Evolutionary conservation across 2,797 vertebrate genomes (phyloP).

Genomic region (Carduelis carduelis): DNA sequence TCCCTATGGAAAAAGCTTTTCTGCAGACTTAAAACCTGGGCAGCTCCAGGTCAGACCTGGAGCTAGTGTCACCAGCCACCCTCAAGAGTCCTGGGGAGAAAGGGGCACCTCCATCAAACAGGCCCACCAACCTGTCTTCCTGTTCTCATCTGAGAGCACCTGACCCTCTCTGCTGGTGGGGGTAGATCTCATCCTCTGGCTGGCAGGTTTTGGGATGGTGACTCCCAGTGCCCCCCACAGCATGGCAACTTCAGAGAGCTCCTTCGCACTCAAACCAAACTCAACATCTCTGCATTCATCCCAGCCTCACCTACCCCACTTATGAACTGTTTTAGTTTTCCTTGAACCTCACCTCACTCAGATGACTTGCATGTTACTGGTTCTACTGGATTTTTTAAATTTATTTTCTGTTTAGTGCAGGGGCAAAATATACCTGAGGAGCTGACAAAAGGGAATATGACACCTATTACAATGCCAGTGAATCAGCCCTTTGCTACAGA

Average conservation of each 20-base stretch:
- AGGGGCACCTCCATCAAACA: accelerated
- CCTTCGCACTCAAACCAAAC: not conserved
- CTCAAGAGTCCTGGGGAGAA: not conserved
- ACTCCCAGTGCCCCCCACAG: not conserved
- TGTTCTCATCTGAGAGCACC: accelerated
- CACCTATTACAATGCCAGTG: conserved; percentile 5
- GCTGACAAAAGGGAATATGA: conserved; percentile 47
- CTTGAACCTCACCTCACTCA: not conserved
- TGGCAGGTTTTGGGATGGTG: not conserved
- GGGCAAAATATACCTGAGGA: conserved; percentile 26
- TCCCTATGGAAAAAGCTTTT: not conserved
- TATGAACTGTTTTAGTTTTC: not conserved
- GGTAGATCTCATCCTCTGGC: not conserved
- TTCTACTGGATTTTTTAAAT: conserved; percentile 41
- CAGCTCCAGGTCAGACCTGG: not conserved
- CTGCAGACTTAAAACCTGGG: not conserved
- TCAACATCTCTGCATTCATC: not conserved
- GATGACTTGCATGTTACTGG: not conserved
- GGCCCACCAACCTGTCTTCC: not conserved
- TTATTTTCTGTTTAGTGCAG: conserved; percentile 49
- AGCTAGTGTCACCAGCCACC: not conserved
- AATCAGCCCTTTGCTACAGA: conserved; percentile 31
- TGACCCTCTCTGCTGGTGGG: not conserved
- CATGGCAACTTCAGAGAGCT: not conserved
- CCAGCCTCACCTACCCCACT: not conserved